Conservation (phyloP, 2,888 invertebrate species). For the Eumacrocentrus americanus region DNA sequence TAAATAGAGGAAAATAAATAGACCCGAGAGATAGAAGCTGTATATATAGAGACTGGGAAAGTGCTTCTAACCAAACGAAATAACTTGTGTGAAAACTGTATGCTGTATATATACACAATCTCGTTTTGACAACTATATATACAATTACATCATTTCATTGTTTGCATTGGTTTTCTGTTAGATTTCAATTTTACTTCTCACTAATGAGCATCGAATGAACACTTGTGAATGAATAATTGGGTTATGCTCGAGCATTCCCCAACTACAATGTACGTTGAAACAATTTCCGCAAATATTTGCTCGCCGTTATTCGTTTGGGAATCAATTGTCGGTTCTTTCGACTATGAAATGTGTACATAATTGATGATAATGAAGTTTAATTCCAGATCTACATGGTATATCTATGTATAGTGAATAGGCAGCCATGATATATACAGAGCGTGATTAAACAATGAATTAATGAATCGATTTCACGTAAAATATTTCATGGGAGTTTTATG, state of each 20-base stretch:
- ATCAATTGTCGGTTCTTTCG: neutral
- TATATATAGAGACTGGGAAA: neutral
- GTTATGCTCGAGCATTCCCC: neutral
- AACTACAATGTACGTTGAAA: neutral
- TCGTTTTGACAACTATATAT: no score
- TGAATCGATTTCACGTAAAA: slow-evolving; percentile 46
- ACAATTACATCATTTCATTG: no score
- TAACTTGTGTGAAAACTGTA: no score
- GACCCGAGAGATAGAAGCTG: neutral
- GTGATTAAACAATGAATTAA: neutral
- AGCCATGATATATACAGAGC: neutral
- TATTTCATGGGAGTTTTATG: no score
- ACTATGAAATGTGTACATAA: neutral
- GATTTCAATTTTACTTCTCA: no score
- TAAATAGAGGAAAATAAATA: slow-evolving; percentile 16
- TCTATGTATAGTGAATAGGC: neutral
- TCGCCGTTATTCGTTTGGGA: neutral
- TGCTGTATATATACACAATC: no score
- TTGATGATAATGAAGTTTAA: neutral
- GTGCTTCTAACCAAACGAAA: neutral
- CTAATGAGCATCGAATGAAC: no score
- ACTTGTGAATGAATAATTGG: neutral
- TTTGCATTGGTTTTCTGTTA: no score
- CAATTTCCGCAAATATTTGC: slow-evolving; percentile 3
- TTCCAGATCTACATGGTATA: no score